Conservation (phyloP, 1,140 invertebrate species). For the Parasteatoda tepidariorum region DNA sequence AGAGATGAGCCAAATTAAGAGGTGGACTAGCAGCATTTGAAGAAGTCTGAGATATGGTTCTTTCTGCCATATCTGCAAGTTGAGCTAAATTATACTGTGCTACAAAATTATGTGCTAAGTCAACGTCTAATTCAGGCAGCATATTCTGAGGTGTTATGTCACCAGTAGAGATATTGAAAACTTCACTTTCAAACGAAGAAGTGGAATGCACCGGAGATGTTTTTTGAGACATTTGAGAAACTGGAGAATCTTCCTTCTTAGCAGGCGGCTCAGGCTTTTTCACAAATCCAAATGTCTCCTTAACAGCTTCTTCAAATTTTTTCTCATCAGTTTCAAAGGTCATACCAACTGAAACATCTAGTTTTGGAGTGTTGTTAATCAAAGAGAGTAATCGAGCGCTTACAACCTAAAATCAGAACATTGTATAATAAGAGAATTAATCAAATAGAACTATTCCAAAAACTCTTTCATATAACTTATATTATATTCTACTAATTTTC, state of each 20-base stretch:
- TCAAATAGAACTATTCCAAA: too few species aligned
- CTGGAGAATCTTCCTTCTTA: constrained; percentile 29
- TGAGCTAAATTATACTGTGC: constrained; percentile 62
- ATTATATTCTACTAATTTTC: too few species aligned
- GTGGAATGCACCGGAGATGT: constrained; percentile 66
- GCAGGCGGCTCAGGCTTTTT: constrained; percentile 54
- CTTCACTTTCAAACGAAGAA: constrained; percentile 68
- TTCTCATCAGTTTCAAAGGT: constrained; percentile 85
- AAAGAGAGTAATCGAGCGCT: constrained; percentile 80
- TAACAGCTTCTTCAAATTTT: constrained; percentile 78
- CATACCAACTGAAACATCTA: constrained; percentile 80
- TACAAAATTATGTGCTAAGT: constrained; percentile 60
- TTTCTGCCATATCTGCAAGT: constrained; percentile 62
- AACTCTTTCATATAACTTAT: too few species aligned
- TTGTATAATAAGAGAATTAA: background rate
- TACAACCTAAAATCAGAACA: constrained; percentile 72
- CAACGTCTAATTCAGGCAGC: constrained; percentile 55
- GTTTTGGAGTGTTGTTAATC: constrained; percentile 82
- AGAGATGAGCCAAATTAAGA: constrained; percentile 62
- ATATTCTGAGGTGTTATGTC: constrained; percentile 67
- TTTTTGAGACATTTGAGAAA: constrained; percentile 59
- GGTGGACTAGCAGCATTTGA: constrained; percentile 64
- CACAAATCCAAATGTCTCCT: constrained; percentile 69
- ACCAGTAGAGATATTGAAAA: constrained; percentile 68
- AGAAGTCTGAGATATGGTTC: constrained; percentile 66